phyloP scores from a whole-genome alignment of 2,888 invertebrate species.

The Thymelicus acteon region DNA sequence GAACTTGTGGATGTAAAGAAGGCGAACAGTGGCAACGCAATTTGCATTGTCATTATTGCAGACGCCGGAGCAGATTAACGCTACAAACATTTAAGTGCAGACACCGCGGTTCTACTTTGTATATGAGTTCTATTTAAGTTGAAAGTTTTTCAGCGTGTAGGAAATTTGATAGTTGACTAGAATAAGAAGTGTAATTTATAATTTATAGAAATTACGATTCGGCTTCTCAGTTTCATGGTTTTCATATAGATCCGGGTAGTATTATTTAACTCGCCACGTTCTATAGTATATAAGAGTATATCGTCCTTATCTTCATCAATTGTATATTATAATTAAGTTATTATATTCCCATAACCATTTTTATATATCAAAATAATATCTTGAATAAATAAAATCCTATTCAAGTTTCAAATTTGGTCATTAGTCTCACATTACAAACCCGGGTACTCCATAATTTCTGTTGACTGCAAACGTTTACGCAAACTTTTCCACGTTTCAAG shows the following conservation, averaged over 20 bases:
- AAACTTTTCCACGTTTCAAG: constrained; percentile 38
- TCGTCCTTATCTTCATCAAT: no score
- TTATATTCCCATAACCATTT: no score
- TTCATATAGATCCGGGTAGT: no score
- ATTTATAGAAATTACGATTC: neutral
- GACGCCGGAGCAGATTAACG: constrained; percentile 41
- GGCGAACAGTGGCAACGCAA: constrained; percentile 44
- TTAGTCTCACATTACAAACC: constrained; percentile 25
- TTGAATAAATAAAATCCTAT: no score
- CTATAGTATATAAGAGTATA: no score
- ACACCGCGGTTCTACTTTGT: constrained; percentile 37
- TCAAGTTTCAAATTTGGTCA: constrained; percentile 13
- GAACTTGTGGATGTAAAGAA: constrained; percentile 39
- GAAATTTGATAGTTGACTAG: neutral
- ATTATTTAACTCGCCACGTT: no score
- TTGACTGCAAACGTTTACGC: constrained; percentile 18
- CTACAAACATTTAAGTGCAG: constrained; percentile 47
- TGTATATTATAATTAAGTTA: no score
- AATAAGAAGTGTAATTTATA: no score
- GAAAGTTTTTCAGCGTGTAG: constrained; percentile 20
- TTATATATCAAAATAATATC: no score
- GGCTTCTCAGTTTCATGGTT: no score
- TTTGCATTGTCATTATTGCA: constrained; percentile 48
- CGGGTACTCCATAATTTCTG: constrained; percentile 5
- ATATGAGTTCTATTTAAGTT: constrained; percentile 34